Evolutionary conservation across 2,888 invertebrate species (phyloP), one percentile per base, ranked within the genome.

Genomic region (Cheilosia pagana): DNA sequence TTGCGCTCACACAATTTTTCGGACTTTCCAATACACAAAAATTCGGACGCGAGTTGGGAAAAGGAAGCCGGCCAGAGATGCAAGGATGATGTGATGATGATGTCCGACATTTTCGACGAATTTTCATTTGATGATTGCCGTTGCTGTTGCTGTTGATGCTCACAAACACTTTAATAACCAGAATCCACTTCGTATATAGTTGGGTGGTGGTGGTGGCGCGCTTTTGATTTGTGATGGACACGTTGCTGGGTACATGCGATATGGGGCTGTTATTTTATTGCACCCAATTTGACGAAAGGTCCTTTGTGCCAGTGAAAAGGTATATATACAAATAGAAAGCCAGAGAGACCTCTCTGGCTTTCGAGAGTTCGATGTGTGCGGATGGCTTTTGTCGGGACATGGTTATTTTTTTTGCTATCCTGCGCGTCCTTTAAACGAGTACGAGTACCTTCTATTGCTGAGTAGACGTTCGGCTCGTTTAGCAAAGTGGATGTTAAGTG

Each of bases 401-500:
- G 39, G 14, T 12, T 57, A 3, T 39, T 12, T 19, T 31, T 31
- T 4, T 57, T 16, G 19, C 10, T 55, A n/a, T 31, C 19, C 19
- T 57, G 16, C 16, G 4, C 19, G 16, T 12, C 12, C 12, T 71
- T 43, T 31, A 19, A 25, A 55, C 41, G 25, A 59, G 53, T 71
- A 65, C 70, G n/a, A 70, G 45, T 60, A 68, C 55, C 76, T 68
- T 57, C 68, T 52, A 41, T 28, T 63, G 63, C 59, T 76, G 81
- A 87, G 87, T 88, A 71, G 82, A 77, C 71, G 41, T 45, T 60
- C 65, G 91, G 90, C 90, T 91, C 91, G 91, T 91, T 90, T 91
- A 90, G 89, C 90, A 91, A 91, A 90, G 91, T 90, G 91, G 91
- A 90, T 90, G 91, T 91, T 90, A 90, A 91, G 91, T 91, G 91